These are phyloP conservation scores for Leucopsar rothschildi DNA, from an alignment of 2,113 vertebrate species.

Conservation along the genomic window DNA sequence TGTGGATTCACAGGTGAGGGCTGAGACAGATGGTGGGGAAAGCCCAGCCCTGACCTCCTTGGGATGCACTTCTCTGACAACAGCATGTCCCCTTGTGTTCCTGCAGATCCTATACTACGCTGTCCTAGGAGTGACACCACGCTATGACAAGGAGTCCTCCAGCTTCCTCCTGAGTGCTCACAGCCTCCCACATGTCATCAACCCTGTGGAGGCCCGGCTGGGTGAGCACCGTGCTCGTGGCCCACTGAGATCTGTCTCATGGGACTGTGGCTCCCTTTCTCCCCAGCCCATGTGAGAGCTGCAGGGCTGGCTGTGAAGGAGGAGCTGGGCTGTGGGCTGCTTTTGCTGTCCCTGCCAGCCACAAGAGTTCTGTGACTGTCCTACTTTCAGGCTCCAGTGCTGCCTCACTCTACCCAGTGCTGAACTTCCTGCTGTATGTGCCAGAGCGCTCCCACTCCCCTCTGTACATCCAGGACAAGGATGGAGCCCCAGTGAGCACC, in stretches of 20 bases:
- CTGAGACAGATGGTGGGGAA: neutral
- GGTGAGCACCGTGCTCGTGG: conserved; percentile 66
- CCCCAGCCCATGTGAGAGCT: neutral
- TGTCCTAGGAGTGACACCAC: conserved; percentile 88
- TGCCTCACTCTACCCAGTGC: conserved; percentile 88
- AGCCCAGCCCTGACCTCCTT: neutral
- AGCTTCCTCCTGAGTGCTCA: conserved; percentile 84
- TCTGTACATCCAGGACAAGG: conserved; percentile 86
- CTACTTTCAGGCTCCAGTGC: conserved; percentile 84
- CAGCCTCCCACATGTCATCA: conserved; percentile 94
- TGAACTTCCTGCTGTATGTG: conserved; percentile 94
- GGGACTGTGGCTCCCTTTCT: neutral
- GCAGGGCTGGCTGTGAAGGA: neutral
- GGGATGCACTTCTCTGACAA: rapidly evolving
- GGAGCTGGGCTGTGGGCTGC: neutral
- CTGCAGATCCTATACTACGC: conserved; percentile 89
- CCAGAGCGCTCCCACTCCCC: conserved; percentile 90
- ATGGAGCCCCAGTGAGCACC: conserved; percentile 78
- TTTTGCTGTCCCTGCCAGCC: neutral
- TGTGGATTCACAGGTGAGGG: conserved; percentile 91
- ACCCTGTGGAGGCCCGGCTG: conserved; percentile 92
- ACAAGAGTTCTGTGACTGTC: neutral
- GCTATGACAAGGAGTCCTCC: conserved; percentile 80
- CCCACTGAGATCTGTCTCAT: neutral
- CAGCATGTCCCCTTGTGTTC: neutral